These are phyloP conservation scores for Dysidea cf. avara DNA, from an alignment of 37 sponge, comb jelly and placozoan species.

Conservation along the genomic window DNA sequence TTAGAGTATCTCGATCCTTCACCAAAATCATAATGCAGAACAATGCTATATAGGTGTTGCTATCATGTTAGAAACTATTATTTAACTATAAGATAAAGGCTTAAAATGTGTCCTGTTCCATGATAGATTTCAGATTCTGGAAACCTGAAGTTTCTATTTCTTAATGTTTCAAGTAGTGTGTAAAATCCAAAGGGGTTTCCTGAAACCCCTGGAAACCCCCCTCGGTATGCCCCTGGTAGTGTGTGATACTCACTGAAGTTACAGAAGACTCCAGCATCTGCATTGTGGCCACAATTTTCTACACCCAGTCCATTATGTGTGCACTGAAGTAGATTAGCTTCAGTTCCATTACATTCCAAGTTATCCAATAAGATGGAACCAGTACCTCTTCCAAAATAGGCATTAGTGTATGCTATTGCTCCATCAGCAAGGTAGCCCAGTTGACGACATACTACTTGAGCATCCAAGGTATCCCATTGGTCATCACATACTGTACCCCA, in stretches of 20 bases:
- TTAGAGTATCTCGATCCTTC: too few species aligned
- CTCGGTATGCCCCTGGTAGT: too few species aligned
- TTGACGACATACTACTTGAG: constrained; percentile 24
- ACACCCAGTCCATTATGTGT: neutral
- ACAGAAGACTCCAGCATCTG: constrained; percentile 8
- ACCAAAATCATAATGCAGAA: too few species aligned
- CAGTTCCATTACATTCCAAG: constrained; percentile 27
- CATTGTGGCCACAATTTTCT: neutral
- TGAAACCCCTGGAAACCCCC: too few species aligned
- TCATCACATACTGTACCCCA: constrained; percentile 27
- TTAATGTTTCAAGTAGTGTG: too few species aligned
- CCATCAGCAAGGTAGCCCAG: constrained; percentile 15
- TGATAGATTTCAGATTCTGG: too few species aligned
- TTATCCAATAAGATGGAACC: constrained; percentile 32
- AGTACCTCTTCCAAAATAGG: constrained; percentile 8
- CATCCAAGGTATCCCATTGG: neutral
- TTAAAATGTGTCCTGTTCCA: too few species aligned
- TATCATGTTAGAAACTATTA: too few species aligned
- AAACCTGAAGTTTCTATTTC: too few species aligned
- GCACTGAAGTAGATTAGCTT: constrained; percentile 21
- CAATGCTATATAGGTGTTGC: too few species aligned
- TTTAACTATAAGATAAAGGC: too few species aligned
- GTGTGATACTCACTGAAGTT: neutral
- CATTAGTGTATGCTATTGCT: constrained; percentile 2
- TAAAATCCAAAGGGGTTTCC: too few species aligned